Base-by-base conservation (phyloP, 1,140 invertebrate species). In the Catajapyx aquilonaris region DNA sequence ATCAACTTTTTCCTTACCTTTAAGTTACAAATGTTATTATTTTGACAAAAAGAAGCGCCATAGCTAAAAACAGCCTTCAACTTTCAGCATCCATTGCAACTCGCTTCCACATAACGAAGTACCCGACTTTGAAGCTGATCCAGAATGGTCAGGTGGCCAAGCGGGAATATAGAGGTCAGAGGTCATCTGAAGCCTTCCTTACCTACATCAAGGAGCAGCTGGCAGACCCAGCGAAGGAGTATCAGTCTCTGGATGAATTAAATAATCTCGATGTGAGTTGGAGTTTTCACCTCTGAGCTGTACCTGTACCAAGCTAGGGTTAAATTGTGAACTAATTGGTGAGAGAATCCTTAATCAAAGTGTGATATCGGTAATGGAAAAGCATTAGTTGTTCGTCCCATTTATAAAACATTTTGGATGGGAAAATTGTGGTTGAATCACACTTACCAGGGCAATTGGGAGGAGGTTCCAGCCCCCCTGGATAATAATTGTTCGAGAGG, bases 41-140 rank as follows among this genome's bases (percentile, higher is more conserved):
- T n/a, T n/a, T n/a, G n/a, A n/a, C n/a, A n/a, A n/a, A n/a, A n/a
- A n/a, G n/a, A n/a, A n/a, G n/a, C n/a, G n/a, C n/a, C n/a, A n/a
- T n/a, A n/a, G n/a, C n/a, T n/a, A n/a, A n/a, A n/a, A n/a, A n/a
- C n/a, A n/a, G n/a, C n/a, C n/a, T n/a, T n/a, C n/a, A n/a, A n/a
- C 43, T 50, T 52, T 35, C 48, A 81, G 79, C 67, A 48, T 61
- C 68, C 34, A 65, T 97, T 34, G 83, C 90, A 5, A 72, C 74
- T 7, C 70, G 81, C 46, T 98, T 91, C 60, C 85, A 95, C 49
- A 94, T 98, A 31, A 81, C 74, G 11, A 99, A 99, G 65, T 99
- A 98, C 63, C 95, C 95, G 17, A 98, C 95, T 11, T 57, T 99
- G 22, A 99, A 99, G 62, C 59, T 98, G 15, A 81, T 97, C 49